Percentiles rank a stretch among this genome's conserved stretches.
These are phyloP conservation scores for Phalloptychus januarius DNA, from an alignment of 2,797 vertebrate species.

Conservation along the genomic window DNA sequence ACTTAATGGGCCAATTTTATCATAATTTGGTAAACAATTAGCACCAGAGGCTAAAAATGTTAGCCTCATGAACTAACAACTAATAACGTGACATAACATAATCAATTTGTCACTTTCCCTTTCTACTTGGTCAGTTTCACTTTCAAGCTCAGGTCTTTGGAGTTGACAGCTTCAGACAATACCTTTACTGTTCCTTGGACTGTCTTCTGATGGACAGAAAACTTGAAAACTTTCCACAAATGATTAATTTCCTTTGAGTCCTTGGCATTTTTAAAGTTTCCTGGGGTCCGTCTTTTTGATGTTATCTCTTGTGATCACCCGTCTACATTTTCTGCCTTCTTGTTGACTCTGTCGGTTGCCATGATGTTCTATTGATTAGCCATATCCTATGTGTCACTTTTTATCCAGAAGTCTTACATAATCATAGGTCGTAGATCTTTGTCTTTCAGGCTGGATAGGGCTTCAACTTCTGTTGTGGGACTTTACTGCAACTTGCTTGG, in stretches of 20 bases:
- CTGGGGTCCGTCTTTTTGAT: not conserved
- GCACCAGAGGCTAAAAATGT: not conserved
- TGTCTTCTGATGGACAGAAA: not conserved
- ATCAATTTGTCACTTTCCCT: not conserved
- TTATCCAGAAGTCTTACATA: too few relatives aligned
- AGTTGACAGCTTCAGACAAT: not conserved
- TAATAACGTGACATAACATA: too few relatives aligned
- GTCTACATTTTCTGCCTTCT: not conserved
- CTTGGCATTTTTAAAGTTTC: not conserved
- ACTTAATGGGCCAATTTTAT: not conserved
- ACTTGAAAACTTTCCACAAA: not conserved
- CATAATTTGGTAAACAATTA: too few relatives aligned
- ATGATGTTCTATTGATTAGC: not conserved
- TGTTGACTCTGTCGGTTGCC: not conserved
- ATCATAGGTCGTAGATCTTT: too few relatives aligned
- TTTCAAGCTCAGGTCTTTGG: not conserved
- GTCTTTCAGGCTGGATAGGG: too few relatives aligned
- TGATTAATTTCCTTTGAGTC: not conserved
- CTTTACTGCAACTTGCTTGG: not conserved
- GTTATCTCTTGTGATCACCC: not conserved
- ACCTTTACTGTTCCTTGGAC: not conserved
- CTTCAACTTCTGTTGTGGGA: not conserved
- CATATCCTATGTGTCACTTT: too few relatives aligned
- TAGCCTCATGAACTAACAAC: not conserved
- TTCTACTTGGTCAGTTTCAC: not conserved